phyloP scores from a whole-genome alignment of 2,888 invertebrate species.

The Eupithecia dodoneata region DNA sequence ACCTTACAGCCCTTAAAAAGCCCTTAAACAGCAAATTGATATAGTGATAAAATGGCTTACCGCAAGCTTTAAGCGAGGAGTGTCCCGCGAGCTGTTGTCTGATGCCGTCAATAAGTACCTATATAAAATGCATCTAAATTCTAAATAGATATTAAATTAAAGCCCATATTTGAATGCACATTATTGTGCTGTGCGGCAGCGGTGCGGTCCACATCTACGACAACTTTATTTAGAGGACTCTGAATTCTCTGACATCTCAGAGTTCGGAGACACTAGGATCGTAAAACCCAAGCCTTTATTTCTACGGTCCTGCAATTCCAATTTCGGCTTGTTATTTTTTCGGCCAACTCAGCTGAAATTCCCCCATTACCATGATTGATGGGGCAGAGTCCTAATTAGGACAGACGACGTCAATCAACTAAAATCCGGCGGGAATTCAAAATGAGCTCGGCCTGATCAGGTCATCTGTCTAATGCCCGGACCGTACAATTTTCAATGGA shows the following conservation, averaged over 20 bases:
- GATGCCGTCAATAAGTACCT: background rate
- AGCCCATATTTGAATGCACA: background rate
- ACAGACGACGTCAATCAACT: constrained; percentile 62
- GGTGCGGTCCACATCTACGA: background rate
- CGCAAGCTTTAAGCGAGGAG: background rate
- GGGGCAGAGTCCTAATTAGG: constrained; percentile 65
- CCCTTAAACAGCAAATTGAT: too few species aligned
- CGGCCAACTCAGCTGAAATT: constrained; percentile 49
- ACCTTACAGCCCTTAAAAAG: background rate
- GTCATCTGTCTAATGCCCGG: constrained; percentile 52
- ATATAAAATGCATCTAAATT: background rate
- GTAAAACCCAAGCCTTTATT: constrained; percentile 10
- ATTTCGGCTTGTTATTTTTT: constrained; percentile 44
- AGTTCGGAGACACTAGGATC: background rate
- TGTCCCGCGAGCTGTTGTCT: background rate
- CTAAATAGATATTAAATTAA: background rate
- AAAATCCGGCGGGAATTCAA: constrained; percentile 57
- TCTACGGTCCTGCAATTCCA: constrained; percentile 23
- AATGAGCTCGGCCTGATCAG: constrained; percentile 51
- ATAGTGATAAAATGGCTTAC: background rate
- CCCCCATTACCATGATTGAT: constrained; percentile 70
- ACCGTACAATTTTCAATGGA: constrained; percentile 15
- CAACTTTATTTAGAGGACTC: background rate
- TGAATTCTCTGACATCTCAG: background rate
- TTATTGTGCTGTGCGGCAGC: background rate